Base-by-base conservation (phyloP, 2,797 vertebrate genomes). In the Capromys pilorides region DNA sequence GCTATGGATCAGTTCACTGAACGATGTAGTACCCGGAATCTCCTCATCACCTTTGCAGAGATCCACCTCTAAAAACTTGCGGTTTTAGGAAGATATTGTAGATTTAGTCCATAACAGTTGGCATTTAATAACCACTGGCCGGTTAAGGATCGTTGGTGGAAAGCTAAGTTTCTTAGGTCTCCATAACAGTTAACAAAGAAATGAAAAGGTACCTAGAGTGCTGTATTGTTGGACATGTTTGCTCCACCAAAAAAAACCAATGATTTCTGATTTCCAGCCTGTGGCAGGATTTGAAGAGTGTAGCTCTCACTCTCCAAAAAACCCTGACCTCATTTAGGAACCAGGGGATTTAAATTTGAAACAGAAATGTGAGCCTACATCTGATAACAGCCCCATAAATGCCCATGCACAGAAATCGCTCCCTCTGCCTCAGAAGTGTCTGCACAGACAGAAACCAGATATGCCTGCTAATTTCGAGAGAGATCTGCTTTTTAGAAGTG, bases 331-430 rank as follows among this genome's bases (percentile, higher is more conserved):
- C 36, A 75, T 88, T 89, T 88, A 69, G 49, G 45, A 51, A 83
- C 33, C n/a, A 80, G 24, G 24, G 66, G 59, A 82, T 45, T 41
- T 67, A 64, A 57, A 81, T 93, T 39, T 90, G 86, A 94, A 93
- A 66, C 67, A 80, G 80, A 54, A 94, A 78, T 45, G 10, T 71
- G 79, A 92, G 49, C 21, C 57, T 28, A 36, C 33, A 86, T 92
- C 91, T 95, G 88, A 91, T 92, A 86, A 57, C 64, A 95, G 61
- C 33, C 21, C 78, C 66, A 26, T 61, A 59, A 79, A n/a, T 54
- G 3, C 39, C 49, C 4, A 59, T 28, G 11, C 41, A 24, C 6
- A 92, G 54, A 24, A 59, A 67, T 67, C n/a, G 12, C 61, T 85
- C 86, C 71, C 57, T 79, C 21, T 94, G 80, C 69, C 19, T 89